phyloP scores from a whole-genome alignment of 1,140 invertebrate genomes.

The Sarcophaga peregrina region DNA sequence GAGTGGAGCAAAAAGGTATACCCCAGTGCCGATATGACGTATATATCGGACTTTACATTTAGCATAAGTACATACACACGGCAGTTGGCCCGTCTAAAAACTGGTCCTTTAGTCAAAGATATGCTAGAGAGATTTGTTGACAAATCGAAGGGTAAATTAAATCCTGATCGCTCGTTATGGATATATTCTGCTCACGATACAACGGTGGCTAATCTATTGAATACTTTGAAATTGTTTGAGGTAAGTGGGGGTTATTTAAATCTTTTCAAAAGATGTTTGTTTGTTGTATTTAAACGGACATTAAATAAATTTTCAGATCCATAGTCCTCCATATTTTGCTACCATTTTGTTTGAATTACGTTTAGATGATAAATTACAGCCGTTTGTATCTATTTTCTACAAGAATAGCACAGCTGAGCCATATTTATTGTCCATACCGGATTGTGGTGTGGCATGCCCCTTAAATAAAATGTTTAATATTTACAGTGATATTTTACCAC shows the following conservation, averaged over 20 bases:
- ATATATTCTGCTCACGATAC: conserved; percentile 87
- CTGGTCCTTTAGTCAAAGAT: conserved; percentile 76
- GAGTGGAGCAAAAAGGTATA: conserved; percentile 75
- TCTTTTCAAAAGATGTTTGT: neutral
- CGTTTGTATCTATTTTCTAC: conserved; percentile 70
- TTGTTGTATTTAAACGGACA: conserved; percentile 7
- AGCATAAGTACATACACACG: conserved; percentile 68
- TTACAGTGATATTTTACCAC: conserved; percentile 69
- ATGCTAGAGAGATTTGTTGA: conserved; percentile 72
- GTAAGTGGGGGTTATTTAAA: conserved; percentile 49
- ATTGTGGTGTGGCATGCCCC: conserved; percentile 72
- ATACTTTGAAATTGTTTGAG: conserved; percentile 79
- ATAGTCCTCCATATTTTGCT: conserved; percentile 79
- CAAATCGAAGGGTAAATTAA: conserved; percentile 64
- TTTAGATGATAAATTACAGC: conserved; percentile 59
- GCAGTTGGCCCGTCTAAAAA: conserved; percentile 69
- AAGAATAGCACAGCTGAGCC: conserved; percentile 71
- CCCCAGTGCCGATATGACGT: conserved; percentile 67
- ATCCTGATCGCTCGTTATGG: conserved; percentile 73
- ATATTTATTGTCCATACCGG: conserved; percentile 70
- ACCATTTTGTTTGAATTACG: conserved; percentile 80
- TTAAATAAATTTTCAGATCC: conserved; percentile 53
- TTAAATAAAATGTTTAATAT: conserved; percentile 70
- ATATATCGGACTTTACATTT: conserved; percentile 70
- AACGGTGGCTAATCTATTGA: conserved; percentile 81